Percentiles rank a stretch among this genome's conserved stretches.
Evolutionary conservation across 2,888 invertebrate genomes (phyloP).

Genomic region (Sinelater perroti): DNA sequence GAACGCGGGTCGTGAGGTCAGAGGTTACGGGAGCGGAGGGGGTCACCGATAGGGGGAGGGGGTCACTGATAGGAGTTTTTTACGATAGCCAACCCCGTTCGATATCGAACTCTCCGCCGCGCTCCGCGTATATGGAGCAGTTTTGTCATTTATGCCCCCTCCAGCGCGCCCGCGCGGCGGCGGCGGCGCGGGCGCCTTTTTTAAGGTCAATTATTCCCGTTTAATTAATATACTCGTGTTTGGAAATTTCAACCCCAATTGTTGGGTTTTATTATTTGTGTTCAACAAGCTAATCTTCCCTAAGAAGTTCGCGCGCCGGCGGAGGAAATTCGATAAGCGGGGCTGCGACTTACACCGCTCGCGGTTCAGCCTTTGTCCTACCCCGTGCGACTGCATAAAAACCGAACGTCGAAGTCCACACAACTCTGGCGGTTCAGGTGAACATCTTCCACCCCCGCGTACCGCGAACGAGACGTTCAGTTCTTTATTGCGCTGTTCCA

Average conservation of each 20-base stretch:
- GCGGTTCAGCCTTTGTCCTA: too few species aligned
- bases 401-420: too few species aligned
- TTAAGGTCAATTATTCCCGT: slow-evolving; percentile 24
- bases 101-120: slow-evolving; percentile 48
- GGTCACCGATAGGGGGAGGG: slow-evolving; percentile 45
- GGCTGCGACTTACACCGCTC: slow-evolving; percentile 4
- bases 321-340: slow-evolving; percentile 3
- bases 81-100: slow-evolving; percentile 58
- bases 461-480: too few species aligned
- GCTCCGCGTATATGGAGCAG: slow-evolving; percentile 30
- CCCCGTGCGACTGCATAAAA: too few species aligned
- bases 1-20: slow-evolving; percentile 52
- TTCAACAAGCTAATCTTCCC: slow-evolving; percentile 28
- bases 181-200: slow-evolving; percentile 13
- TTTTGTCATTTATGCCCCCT: slow-evolving; percentile 23
- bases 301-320: slow-evolving; percentile 9
- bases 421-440: too few species aligned
- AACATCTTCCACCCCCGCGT: too few species aligned
- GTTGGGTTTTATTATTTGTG: slow-evolving; percentile 33
- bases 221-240: slow-evolving; percentile 33
- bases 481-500: too few species aligned
- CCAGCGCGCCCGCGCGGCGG: slow-evolving; percentile 18
- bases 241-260: slow-evolving; percentile 29
- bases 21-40: slow-evolving; percentile 46
- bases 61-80: slow-evolving; percentile 55